Base-by-base conservation (phyloP, 2,888 invertebrate species). In the Amaurobius ferox region DNA sequence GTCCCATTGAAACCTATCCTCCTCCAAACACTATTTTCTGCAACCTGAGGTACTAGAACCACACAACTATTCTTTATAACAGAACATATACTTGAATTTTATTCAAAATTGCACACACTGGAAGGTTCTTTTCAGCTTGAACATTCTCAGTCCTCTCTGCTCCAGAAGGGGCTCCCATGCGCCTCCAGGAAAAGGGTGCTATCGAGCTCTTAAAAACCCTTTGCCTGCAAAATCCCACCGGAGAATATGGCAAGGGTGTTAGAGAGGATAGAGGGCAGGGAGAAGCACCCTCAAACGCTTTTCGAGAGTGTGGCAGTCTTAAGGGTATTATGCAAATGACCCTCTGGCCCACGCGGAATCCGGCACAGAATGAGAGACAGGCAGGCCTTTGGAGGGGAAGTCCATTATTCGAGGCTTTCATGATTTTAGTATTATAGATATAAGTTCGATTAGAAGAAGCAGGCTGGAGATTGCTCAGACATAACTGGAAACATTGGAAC, bases 321-420 rank as follows among this genome's bases (percentile, higher is more conserved):
- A 83, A 40, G 66, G 76, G 76, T 72, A 77, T 83, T 83, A 83
- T 83, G 83, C 83, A 83, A 83, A 83, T 83, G 66, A 44, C 48
- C 64, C 40, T 23, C 40, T 35, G 23, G 61, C 44, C 66, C 71
- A 23, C 23, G 19, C 23, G 23, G 77, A 83, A 77, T 72, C 83
- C 76, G 32, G 30, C 55, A 35, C 40, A 67, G 30, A 81, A 81
- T 81, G 74, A 66, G 62, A 61, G 68, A 28, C 55, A 48, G 64
- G 76, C 71, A n/a, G n/a, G n/a, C n/a, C n/a, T 68, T 74, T 48
- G 44, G 19, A 23, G 26, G 70, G 28, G 23, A 16, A 67, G 77
- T 83, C 83, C 66, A 83, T 83, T 83, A 83, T 83, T 77, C 62
- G 5, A 64, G 62, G 70, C 62, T 68, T 76, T 76, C 64, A 28